These are phyloP conservation scores for Scaptomyza graminum DNA, from an alignment of 1,140 invertebrate genomes.

Conservation along the genomic window DNA sequence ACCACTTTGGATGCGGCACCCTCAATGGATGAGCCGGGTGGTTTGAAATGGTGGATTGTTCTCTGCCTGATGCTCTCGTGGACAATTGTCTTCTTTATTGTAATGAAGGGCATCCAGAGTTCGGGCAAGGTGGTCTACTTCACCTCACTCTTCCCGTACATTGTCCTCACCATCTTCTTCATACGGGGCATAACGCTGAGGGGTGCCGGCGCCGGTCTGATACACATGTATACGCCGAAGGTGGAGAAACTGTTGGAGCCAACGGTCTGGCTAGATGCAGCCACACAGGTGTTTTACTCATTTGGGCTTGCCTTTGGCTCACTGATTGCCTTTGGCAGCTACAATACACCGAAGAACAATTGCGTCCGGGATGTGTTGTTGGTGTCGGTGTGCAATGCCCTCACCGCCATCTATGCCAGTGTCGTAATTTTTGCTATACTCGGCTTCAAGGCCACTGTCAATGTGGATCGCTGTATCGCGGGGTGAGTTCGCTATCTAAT, in stretches of 20 bases:
- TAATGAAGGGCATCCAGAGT: constrained; percentile 99
- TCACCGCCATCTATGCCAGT: constrained; percentile 97
- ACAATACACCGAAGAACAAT: constrained; percentile 95
- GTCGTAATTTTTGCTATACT: constrained; percentile 95
- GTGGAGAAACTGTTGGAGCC: constrained; percentile 91
- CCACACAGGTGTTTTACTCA: constrained; percentile 97
- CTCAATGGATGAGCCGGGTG: constrained; percentile 92
- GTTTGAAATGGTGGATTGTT: constrained; percentile 97
- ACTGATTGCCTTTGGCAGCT: constrained; percentile 95
- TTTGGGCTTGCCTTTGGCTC: constrained; percentile 97
- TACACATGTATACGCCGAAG: constrained; percentile 97
- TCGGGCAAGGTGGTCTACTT: constrained; percentile 99
- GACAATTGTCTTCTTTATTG: constrained; percentile 97
- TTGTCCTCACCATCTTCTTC: constrained; percentile 97
- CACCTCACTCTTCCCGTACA: constrained; percentile 97
- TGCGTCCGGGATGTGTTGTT: constrained; percentile 95
- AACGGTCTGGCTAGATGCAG: constrained; percentile 96
- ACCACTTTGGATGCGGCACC: constrained; percentile 93
- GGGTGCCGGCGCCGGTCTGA: constrained; percentile 93
- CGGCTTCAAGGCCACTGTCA: constrained; percentile 93
- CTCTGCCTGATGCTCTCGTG: constrained; percentile 96
- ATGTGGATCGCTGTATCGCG: constrained; percentile 90
- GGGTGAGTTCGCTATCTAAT: constrained; percentile 86
- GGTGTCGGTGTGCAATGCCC: constrained; percentile 94
- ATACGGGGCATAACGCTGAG: constrained; percentile 94